Evolutionary conservation across 1,140 invertebrate genomes (phyloP).

Genomic region (Caerostris darwini): DNA sequence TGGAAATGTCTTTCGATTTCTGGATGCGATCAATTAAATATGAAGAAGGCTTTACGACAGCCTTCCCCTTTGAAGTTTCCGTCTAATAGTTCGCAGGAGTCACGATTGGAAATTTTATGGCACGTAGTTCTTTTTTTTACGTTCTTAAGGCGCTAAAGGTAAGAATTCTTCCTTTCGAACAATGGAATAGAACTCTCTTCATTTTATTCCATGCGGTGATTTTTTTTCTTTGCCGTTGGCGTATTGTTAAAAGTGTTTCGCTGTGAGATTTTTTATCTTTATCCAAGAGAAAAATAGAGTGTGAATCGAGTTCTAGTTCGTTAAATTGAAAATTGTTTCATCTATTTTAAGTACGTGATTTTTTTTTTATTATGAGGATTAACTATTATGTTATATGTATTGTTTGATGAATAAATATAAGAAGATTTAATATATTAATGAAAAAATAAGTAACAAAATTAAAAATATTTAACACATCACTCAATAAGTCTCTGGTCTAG

Average conservation of each 20-base stretch:
- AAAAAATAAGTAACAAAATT: too few relatives aligned
- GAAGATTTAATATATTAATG: too few relatives aligned
- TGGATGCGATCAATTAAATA: slow-evolving; percentile 28
- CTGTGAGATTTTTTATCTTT: too few relatives aligned
- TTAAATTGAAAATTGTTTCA: too few relatives aligned
- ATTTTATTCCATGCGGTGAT: not conserved
- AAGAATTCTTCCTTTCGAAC: slow-evolving; percentile 18
- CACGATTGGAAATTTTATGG: slow-evolving; percentile 38
- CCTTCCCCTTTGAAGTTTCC: not conserved
- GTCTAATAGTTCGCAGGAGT: slow-evolving; percentile 26
- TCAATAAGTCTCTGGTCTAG: too few relatives aligned
- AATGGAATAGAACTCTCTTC: slow-evolving; percentile 23
- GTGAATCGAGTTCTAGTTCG: too few relatives aligned
- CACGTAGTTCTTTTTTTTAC: not conserved
- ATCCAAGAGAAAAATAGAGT: too few relatives aligned
- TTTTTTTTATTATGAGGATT: too few relatives aligned
- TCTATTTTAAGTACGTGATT: too few relatives aligned
- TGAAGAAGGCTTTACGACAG: slow-evolving; percentile 15
- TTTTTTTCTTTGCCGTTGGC: not conserved
- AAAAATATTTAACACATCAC: too few relatives aligned
- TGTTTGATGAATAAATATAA: too few relatives aligned
- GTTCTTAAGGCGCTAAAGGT: not conserved
- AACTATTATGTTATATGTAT: too few relatives aligned
- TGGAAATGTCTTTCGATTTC: slow-evolving; percentile 26
- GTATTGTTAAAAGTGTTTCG: not conserved